Conservation (phyloP, 2,888 invertebrate genomes). For the Lasioglossum pauxillum region DNA sequence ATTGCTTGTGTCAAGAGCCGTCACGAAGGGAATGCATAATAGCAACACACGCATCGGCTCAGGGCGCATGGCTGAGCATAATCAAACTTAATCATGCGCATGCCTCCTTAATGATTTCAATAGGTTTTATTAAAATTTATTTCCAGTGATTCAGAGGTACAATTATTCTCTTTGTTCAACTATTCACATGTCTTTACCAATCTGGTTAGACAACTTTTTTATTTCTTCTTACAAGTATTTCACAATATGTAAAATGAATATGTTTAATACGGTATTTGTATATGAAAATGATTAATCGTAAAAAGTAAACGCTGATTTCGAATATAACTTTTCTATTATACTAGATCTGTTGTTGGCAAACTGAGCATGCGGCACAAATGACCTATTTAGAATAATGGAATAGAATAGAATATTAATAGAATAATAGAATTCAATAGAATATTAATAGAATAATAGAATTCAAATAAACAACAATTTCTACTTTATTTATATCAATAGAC, state of each 20-base stretch:
- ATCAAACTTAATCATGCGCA: constrained; percentile 49
- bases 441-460: too few species aligned
- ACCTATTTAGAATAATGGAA: too few species aligned
- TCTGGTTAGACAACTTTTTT: neutral
- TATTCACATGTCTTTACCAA: neutral
- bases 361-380: too few species aligned
- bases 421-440: too few species aligned
- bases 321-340: too few species aligned
- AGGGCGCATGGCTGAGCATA: constrained; percentile 59
- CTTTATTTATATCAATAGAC: too few species aligned
- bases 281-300: neutral
- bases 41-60: constrained; percentile 28
- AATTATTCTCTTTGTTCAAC: neutral
- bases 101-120: constrained; percentile 43
- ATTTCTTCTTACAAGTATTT: neutral
- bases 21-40: constrained; percentile 60
- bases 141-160: neutral
- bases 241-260: neutral
- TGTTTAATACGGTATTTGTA: neutral
- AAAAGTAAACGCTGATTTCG: too few species aligned
- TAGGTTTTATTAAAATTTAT: constrained; percentile 29
- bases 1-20: constrained; percentile 64
- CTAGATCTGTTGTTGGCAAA: too few species aligned
- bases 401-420: too few species aligned
- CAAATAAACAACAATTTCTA: too few species aligned